These are phyloP conservation scores for Phrynocephalus forsythii DNA, from an alignment of 2,797 vertebrate genomes.

Conservation along the genomic window DNA sequence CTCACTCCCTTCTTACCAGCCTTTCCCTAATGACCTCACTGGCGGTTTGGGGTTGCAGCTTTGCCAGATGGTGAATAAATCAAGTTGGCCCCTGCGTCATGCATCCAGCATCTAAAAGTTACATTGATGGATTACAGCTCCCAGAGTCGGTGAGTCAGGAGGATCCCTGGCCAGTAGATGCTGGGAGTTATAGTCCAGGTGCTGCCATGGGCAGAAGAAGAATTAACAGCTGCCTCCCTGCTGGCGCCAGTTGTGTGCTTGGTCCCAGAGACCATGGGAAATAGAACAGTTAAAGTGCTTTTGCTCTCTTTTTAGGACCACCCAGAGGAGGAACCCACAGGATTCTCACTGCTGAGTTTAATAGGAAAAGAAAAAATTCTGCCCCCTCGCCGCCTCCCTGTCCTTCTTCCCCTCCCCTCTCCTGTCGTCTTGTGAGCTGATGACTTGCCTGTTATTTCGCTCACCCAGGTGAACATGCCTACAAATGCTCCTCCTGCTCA, in stretches of 20 bases:
- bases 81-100: too few relatives aligned
- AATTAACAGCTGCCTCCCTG: neutral
- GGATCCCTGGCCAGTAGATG: too few relatives aligned
- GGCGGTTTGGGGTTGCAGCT: neutral
- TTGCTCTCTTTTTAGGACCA: constrained; percentile 56
- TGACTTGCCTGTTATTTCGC: constrained; percentile 72
- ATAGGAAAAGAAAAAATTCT: constrained; percentile 49
- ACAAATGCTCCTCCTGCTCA: constrained; percentile 95
- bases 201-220: neutral
- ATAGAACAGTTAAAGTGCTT: constrained; percentile 3
- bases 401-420: neutral
- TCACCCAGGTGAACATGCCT: constrained; percentile 92
- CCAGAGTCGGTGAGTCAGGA: too few relatives aligned
- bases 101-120: neutral
- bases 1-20: neutral
- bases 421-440: constrained; percentile 71
- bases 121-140: neutral
- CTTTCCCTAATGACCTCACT: too few relatives aligned
- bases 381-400: neutral
- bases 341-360: constrained; percentile 61
- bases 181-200: neutral
- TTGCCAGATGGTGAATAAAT: neutral
- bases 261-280: constrained; percentile 29
- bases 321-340: constrained; percentile 43
- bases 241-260: neutral